Conservation (phyloP, 2,888 invertebrate genomes). For the Leucoma salicis region DNA sequence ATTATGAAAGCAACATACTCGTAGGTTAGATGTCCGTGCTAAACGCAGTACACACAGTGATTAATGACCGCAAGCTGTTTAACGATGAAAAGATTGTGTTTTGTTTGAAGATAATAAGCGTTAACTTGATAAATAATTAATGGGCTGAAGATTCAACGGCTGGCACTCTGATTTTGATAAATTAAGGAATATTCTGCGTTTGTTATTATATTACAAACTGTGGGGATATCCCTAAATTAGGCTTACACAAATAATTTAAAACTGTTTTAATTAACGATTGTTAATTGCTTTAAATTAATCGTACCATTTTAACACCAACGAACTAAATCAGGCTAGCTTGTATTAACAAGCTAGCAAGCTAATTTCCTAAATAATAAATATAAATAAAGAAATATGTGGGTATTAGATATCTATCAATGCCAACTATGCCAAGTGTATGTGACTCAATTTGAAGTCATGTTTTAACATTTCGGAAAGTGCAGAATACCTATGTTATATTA, state of each 20-base stretch:
- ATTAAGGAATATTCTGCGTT: slow-evolving; percentile 28
- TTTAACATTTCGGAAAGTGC: too few species aligned
- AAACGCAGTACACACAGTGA: slow-evolving; percentile 43
- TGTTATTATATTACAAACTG: neutral
- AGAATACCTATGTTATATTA: too few species aligned
- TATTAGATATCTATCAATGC: too few species aligned
- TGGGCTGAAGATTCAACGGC: slow-evolving; percentile 46
- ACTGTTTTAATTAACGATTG: neutral
- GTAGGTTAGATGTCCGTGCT: slow-evolving; percentile 27
- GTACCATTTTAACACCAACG: too few species aligned
- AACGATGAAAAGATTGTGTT: slow-evolving; percentile 59
- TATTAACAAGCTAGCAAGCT: too few species aligned
- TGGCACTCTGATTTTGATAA: slow-evolving; percentile 40
- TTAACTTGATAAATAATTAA: slow-evolving; percentile 69
- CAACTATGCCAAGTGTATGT: too few species aligned
- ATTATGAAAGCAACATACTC: slow-evolving; percentile 22
- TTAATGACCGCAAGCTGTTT: slow-evolving; percentile 56
- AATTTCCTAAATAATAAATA: too few species aligned
- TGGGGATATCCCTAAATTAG: too few species aligned
- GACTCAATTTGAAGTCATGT: too few species aligned
- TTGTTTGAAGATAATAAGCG: slow-evolving; percentile 68
- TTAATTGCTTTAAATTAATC: too few species aligned
- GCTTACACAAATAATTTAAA: neutral
- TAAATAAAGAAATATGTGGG: too few species aligned
- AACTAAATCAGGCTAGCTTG: too few species aligned